These are phyloP conservation scores for Apostichopus japonicus DNA, from an alignment of 35 echinoderm and acorn worm genomes.

Conservation along the genomic window DNA sequence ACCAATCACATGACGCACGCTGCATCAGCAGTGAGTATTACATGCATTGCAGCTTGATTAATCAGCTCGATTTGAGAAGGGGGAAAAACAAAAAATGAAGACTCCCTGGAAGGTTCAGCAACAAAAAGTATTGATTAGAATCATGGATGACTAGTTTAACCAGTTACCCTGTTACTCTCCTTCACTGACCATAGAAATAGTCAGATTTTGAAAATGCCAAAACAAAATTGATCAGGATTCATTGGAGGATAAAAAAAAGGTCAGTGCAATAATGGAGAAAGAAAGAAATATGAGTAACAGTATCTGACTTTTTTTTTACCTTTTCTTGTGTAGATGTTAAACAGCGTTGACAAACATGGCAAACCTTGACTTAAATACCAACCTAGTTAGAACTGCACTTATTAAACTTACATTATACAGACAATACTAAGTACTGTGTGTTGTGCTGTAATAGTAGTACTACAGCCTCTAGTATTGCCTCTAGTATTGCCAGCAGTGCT, in stretches of 20 bases:
- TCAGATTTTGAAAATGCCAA: not conserved
- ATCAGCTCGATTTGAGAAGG: not conserved
- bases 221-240: not conserved
- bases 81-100: not conserved
- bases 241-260: not conserved
- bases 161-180: not conserved
- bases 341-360: too few relatives aligned
- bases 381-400: too few relatives aligned
- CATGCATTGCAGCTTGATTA: not conserved
- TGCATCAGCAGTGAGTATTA: not conserved
- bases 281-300: not conserved
- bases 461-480: too few relatives aligned
- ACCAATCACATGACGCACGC: not conserved
- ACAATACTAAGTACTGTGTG: too few relatives aligned
- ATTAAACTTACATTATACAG: too few relatives aligned
- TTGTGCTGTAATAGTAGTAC: too few relatives aligned
- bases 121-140: not conserved
- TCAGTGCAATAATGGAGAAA: not conserved
- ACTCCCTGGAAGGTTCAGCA: not conserved
- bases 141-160: not conserved
- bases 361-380: too few relatives aligned
- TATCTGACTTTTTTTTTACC: not conserved
- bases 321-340: too few relatives aligned
- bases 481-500: too few relatives aligned
- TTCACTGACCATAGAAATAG: not conserved